Base-by-base conservation (phyloP, 2,113 vertebrate genomes). In the Colaptes auratus region DNA sequence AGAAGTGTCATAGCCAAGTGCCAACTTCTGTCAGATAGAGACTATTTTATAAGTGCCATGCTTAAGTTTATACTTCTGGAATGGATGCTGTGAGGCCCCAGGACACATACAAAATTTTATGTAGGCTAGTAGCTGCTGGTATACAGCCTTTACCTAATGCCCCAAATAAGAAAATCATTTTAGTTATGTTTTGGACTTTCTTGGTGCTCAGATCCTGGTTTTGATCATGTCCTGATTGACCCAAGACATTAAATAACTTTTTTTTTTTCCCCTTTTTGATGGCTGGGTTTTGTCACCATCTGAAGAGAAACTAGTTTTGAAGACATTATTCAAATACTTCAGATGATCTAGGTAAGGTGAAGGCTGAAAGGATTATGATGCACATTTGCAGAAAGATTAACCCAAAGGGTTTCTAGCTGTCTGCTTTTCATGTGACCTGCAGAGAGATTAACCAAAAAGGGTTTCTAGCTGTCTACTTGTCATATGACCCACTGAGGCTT, bases 21-120 rank as follows among this genome's bases (percentile, higher is more conserved):
- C 9, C 3, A 46, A 5, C 19, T 67, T 78, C 14, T 66, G 5
- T 64, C 10, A 50, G 4, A 23, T 0, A 30, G 35, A 58, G 39
- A 61, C 15, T 39, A 39, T 9, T 46, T 33, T 23, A 5, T 6
- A 28, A 17, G 10, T 42, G 11, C 24, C 7, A 7, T 35, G 21
- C 28, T n/a, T 73, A 19, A 5, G 12, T 59, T 4, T 35, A 8
- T 7, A 59, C 42, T 14, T 74, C 15, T 21, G 48, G 36, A 75
- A 23, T 52, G 15, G 30, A 15, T 0, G 0, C 30, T 78, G 14
- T 15, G 55, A 80, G n/a, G 30, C 21, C 66, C n/a, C 27, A 63
- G 69, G 30, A 56, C 24, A 21, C 4, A 60, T 27, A 8, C 31
- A 56, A 9, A 19, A 56, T 56, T 71, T 56, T 16, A 17, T 39